A percentile compares a stretch with the other conserved stretches of the same genome.
phyloP scores from a whole-genome alignment of 2,797 vertebrate genomes.

The Notamacropus eugenii region DNA sequence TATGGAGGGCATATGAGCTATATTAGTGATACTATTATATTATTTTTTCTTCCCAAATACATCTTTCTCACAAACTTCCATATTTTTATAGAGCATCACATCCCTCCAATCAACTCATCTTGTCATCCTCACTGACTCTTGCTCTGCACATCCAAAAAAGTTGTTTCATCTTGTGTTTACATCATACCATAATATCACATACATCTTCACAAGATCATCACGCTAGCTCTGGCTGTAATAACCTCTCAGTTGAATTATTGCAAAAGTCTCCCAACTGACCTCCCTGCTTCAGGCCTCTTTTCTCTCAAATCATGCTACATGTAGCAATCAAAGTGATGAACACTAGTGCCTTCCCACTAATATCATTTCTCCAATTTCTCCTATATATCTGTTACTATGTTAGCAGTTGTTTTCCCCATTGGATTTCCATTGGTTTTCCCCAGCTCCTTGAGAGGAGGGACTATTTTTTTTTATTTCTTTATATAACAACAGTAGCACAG shows the following conservation, averaged over 20 bases:
- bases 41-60: background rate
- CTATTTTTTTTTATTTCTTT: too few relatives aligned
- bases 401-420: too few relatives aligned
- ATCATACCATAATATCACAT: background rate
- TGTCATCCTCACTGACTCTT: background rate
- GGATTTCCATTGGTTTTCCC: too few relatives aligned
- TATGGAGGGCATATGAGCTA: background rate
- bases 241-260: background rate
- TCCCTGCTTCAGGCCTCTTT: background rate
- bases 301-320: background rate
- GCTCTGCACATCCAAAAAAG: background rate
- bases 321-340: background rate
- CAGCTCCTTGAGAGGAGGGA: too few relatives aligned
- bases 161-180: background rate
- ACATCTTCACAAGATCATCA: background rate
- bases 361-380: background rate
- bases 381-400: too few relatives aligned
- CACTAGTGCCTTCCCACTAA: background rate
- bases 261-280: background rate
- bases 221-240: background rate
- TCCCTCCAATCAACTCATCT: background rate
- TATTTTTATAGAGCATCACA: background rate
- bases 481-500: too few relatives aligned
- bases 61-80: background rate
- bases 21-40: background rate